Evolutionary conservation across 2,797 vertebrate genomes (phyloP).

Genomic region (Sorex maritimensis): DNA sequence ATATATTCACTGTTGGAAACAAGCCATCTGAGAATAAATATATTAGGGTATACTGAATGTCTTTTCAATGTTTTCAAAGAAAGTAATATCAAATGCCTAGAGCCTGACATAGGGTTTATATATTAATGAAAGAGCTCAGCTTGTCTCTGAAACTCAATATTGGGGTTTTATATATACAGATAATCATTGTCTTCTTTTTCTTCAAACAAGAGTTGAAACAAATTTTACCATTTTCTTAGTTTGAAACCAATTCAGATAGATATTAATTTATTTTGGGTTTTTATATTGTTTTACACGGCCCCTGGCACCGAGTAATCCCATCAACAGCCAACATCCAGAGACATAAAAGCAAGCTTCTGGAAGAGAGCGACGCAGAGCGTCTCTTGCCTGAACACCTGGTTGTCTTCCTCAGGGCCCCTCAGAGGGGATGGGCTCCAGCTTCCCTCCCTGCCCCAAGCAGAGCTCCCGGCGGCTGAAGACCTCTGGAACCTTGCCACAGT

Average conservation of each 20-base stretch:
- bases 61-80: constrained; percentile 87
- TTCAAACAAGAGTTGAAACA: constrained; percentile 81
- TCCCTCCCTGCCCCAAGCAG: too few species aligned
- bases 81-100: constrained; percentile 83
- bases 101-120: constrained; percentile 86
- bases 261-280: neutral
- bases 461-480: too few species aligned
- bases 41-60: constrained; percentile 69
- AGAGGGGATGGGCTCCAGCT: too few species aligned
- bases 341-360: too few species aligned
- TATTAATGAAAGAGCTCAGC: constrained; percentile 78
- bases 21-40: constrained; percentile 78
- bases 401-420: too few species aligned
- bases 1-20: constrained; percentile 64
- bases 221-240: constrained; percentile 85
- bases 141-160: constrained; percentile 82
- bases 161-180: constrained; percentile 84
- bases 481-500: too few species aligned
- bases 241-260: constrained; percentile 66
- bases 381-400: too few species aligned
- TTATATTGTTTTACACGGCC: constrained; percentile 46
- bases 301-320: too few species aligned
- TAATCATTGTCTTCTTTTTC: constrained; percentile 87
- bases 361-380: too few species aligned
- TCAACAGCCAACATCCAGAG: too few species aligned